These are phyloP conservation scores for Neelides folsomi DNA, from an alignment of 2,888 invertebrate genomes.

Conservation along the genomic window DNA sequence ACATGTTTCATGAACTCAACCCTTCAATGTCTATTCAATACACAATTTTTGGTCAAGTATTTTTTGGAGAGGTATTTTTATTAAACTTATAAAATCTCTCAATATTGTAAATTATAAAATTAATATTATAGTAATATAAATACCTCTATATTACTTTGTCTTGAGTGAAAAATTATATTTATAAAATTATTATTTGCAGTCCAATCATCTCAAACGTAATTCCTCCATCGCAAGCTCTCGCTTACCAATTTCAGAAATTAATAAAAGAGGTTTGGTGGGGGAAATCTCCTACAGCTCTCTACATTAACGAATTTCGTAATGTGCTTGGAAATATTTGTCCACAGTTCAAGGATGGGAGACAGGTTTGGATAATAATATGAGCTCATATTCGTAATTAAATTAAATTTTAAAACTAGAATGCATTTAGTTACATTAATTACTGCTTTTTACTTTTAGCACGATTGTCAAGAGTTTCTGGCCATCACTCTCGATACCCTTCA, in stretches of 20 bases:
- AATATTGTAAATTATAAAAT: not conserved
- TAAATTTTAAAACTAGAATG: not conserved
- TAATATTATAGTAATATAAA: no score
- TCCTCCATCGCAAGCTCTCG: slow-evolving; percentile 6
- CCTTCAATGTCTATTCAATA: slow-evolving; percentile 45
- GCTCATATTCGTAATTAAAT: no score
- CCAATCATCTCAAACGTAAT: no score
- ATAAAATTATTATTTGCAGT: not conserved
- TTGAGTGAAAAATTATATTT: no score
- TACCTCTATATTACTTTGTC: no score
- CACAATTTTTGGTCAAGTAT: slow-evolving; percentile 44
- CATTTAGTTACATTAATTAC: not conserved
- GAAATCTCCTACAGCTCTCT: slow-evolving; percentile 10
- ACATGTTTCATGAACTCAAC: slow-evolving; percentile 49
- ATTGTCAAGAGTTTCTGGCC: slow-evolving; percentile 53
- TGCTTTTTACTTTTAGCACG: slow-evolving; percentile 42
- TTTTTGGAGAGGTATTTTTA: slow-evolving; percentile 38
- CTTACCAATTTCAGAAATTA: slow-evolving; percentile 20
- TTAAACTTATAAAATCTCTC: not conserved
- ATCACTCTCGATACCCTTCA: slow-evolving; percentile 48
- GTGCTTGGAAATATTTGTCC: slow-evolving; percentile 46
- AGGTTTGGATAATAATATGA: slow-evolving; percentile 39
- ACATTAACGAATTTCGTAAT: slow-evolving; percentile 43
- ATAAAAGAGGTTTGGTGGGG: slow-evolving; percentile 30
- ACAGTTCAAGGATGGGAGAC: slow-evolving; percentile 50